A percentile compares a stretch with the other conserved stretches of the same genome.
These are phyloP conservation scores for Lepidothrix coronata DNA, from an alignment of 2,113 vertebrate genomes.

Conservation along the genomic window DNA sequence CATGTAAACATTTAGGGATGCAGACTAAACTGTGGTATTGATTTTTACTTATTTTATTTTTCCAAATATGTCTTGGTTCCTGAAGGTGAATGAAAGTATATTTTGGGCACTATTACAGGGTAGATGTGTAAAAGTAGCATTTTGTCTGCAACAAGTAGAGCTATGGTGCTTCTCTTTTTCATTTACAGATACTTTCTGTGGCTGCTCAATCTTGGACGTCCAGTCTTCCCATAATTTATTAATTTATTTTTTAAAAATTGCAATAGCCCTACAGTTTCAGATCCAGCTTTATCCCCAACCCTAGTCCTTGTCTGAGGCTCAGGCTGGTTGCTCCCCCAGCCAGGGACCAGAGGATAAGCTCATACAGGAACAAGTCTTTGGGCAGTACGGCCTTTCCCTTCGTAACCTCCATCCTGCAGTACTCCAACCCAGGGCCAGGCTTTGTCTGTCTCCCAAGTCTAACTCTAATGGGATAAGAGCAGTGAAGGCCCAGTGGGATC, in stretches of 20 bases:
- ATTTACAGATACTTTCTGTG: background rate
- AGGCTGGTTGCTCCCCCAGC: background rate
- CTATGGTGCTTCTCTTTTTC: background rate
- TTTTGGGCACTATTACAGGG: background rate
- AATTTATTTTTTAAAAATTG: background rate
- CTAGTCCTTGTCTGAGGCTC: background rate
- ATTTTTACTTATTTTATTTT: background rate
- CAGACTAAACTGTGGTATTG: background rate
- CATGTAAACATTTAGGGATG: background rate
- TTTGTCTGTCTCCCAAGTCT: background rate
- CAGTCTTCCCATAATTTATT: background rate
- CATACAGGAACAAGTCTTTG: background rate
- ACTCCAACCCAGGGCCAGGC: background rate
- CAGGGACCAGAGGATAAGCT: background rate
- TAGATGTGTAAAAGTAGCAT: background rate
- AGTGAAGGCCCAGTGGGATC: background rate
- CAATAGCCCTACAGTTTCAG: background rate
- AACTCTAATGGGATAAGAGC: background rate
- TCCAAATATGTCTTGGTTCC: background rate
- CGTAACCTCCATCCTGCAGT: background rate
- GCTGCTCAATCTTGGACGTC: background rate
- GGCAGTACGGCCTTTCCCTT: fast-evolving
- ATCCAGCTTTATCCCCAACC: background rate
- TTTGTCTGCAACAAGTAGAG: background rate
- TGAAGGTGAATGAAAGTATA: background rate